Conservation (phyloP, 2,797 vertebrate species). For the Manis javanica region DNA sequence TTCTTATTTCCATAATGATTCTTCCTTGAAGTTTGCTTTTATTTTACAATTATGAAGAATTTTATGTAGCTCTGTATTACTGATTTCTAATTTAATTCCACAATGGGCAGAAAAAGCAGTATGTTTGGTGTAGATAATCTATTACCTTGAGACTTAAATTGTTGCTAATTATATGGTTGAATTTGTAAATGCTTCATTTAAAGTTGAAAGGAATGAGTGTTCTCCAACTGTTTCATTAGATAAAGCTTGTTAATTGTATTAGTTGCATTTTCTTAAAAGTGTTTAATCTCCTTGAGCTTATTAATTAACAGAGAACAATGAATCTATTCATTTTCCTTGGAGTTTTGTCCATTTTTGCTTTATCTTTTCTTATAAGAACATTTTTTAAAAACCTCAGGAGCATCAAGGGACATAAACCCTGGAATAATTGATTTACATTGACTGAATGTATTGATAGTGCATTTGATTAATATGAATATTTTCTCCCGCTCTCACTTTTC, state of each 20-base stretch:
- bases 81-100: neutral
- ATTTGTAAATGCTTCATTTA: neutral
- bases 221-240: neutral
- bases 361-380: conserved; percentile 61
- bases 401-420: conserved; percentile 14
- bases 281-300: neutral
- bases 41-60: neutral
- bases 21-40: neutral
- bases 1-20: neutral
- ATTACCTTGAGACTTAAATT: neutral
- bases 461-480: neutral
- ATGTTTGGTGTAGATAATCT: neutral
- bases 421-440: conserved; percentile 24
- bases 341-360: neutral
- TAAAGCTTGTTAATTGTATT: neutral
- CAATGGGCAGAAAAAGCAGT: neutral
- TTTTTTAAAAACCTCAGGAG: conserved; percentile 28
- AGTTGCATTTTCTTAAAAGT: neutral
- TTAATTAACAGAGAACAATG: neutral
- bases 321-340: neutral
- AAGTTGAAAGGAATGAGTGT: neutral
- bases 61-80: neutral
- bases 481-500: neutral
- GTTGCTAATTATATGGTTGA: neutral
- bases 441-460: neutral